Conservation (phyloP, 1,140 invertebrate species). For the Hetaerina americana region DNA sequence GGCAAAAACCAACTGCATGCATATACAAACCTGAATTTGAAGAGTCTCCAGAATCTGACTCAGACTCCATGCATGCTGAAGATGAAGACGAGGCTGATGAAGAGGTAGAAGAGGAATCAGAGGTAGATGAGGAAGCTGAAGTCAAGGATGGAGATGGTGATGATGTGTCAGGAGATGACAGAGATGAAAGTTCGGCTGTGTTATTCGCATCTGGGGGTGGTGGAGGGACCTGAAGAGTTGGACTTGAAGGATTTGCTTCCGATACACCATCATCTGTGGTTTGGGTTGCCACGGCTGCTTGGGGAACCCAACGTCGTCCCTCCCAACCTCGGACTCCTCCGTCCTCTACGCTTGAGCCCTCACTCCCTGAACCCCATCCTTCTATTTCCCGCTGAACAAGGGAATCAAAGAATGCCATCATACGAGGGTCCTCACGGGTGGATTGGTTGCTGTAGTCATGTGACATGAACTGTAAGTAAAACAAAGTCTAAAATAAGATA, state of each 20-base stretch:
- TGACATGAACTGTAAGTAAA: conserved; percentile 52
- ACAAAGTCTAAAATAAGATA: too few species aligned
- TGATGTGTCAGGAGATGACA: background rate
- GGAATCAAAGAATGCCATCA: conserved; percentile 95
- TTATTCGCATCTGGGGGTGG: background rate
- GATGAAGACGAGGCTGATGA: background rate
- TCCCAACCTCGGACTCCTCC: background rate
- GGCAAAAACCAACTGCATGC: background rate
- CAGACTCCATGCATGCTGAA: background rate
- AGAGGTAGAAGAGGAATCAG: background rate
- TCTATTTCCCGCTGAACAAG: conserved; percentile 81
- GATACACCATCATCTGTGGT: background rate
- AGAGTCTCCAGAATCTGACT: background rate
- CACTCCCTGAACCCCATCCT: conserved; percentile 36
- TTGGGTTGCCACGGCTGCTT: background rate
- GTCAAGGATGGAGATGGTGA: background rate
- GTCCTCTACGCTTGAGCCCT: background rate
- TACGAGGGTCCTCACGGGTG: conserved; percentile 76
- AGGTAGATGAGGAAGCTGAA: background rate
- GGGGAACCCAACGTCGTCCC: background rate
- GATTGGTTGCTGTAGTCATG: conserved; percentile 72
- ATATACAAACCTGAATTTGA: background rate
- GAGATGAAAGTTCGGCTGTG: background rate
- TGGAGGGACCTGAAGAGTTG: background rate
- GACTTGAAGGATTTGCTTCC: background rate